phyloP scores from a whole-genome alignment of 2,888 invertebrate species.

The Helicoverpa assulta region DNA sequence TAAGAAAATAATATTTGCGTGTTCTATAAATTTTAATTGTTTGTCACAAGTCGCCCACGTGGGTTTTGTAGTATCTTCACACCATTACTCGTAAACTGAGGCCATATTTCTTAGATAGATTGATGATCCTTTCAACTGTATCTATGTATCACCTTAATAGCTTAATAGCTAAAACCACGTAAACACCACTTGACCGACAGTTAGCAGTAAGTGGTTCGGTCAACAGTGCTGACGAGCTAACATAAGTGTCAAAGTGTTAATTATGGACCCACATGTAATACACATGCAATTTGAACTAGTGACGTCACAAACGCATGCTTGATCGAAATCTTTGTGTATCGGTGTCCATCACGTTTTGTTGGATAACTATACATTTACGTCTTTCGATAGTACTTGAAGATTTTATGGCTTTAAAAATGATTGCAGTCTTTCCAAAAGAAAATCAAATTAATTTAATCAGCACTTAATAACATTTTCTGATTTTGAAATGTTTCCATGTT shows the following conservation, averaged over 20 bases:
- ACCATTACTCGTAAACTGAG: too few relatives aligned
- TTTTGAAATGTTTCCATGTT: too few relatives aligned
- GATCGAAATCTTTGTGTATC: constrained; percentile 5
- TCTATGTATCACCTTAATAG: not conserved
- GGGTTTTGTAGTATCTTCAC: not conserved
- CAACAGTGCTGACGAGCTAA: constrained; percentile 28
- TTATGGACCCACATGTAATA: constrained; percentile 11
- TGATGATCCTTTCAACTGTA: too few relatives aligned
- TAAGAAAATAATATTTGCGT: not conserved
- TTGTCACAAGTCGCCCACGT: not conserved
- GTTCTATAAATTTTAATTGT: not conserved
- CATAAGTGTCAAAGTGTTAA: constrained; percentile 21
- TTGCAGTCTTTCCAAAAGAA: too few relatives aligned
- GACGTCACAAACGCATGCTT: constrained; percentile 6
- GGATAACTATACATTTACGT: not conserved
- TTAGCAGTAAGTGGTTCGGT: not conserved
- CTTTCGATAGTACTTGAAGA: not conserved
- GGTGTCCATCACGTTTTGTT: constrained; percentile 23
- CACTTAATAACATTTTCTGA: too few relatives aligned
- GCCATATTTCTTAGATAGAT: too few relatives aligned
- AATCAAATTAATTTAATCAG: too few relatives aligned
- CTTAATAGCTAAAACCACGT: not conserved
- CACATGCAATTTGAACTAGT: constrained; percentile 8
- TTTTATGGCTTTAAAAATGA: not conserved
- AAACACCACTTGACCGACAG: not conserved